These are phyloP conservation scores for Illadopsis cleaveri DNA, from an alignment of 2,113 vertebrate genomes.

Conservation along the genomic window DNA sequence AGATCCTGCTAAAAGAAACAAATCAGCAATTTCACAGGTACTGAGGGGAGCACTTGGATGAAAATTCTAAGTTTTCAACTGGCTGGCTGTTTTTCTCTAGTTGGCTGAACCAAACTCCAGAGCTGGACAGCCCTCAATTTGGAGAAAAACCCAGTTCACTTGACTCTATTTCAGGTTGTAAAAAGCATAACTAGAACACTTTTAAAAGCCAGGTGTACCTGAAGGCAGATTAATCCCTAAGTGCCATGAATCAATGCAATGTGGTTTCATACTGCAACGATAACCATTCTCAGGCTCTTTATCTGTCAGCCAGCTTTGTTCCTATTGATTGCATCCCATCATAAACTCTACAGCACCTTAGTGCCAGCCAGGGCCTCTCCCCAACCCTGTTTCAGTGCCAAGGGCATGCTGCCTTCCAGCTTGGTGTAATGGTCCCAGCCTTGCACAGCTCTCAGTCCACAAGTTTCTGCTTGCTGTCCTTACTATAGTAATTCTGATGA, in stretches of 20 bases:
- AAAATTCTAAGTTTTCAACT: neutral
- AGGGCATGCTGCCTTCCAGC: neutral
- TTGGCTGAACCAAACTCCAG: neutral
- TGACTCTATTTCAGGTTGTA: neutral
- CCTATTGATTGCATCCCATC: neutral
- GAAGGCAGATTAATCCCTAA: slow-evolving; percentile 11
- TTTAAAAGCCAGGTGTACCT: neutral
- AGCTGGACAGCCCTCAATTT: neutral
- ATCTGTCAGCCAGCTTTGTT: neutral
- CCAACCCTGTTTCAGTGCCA: neutral
- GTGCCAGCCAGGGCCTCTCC: neutral
- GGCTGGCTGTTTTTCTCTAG: neutral
- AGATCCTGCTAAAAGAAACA: neutral
- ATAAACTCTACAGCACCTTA: neutral
- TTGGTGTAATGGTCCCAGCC: neutral
- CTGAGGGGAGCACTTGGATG: neutral
- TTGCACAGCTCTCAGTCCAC: neutral
- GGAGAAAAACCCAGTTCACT: neutral
- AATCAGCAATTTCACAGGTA: neutral
- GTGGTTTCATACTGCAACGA: neutral
- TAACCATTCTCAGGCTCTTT: neutral
- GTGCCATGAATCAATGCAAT: neutral
- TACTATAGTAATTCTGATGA: neutral
- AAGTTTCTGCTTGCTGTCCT: neutral
- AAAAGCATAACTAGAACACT: neutral